Evolutionary conservation across 2,113 vertebrate species (phyloP).

Genomic region (Aythya baeri): DNA sequence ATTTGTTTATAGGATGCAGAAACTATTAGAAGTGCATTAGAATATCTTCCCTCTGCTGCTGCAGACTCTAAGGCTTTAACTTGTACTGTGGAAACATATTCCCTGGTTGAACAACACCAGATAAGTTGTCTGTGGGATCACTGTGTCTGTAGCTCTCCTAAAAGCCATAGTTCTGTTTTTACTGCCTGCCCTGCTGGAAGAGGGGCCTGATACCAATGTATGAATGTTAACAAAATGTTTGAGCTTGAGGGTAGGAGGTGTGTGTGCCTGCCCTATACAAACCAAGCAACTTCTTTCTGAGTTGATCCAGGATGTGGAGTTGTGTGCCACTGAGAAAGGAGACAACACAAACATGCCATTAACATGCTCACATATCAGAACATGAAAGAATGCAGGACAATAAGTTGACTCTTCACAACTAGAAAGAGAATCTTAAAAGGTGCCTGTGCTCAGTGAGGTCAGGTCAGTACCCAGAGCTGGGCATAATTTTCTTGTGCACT

Average conservation of each 20-base stretch:
- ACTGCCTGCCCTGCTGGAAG: background rate
- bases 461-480: background rate
- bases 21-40: background rate
- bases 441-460: background rate
- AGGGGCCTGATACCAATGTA: background rate
- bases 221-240: background rate
- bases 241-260: background rate
- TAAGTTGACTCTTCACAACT: background rate
- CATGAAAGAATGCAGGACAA: background rate
- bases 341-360: accelerated
- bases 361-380: background rate
- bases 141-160: background rate
- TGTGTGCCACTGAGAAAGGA: background rate
- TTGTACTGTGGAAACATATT: accelerated
- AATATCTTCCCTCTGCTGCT: background rate
- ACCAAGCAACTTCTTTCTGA: background rate
- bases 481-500: background rate
- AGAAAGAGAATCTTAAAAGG: background rate
- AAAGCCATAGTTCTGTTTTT: background rate
- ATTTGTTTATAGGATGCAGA: background rate
- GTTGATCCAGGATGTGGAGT: background rate
- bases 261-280: background rate
- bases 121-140: background rate
- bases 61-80: background rate
- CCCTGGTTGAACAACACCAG: background rate